A percentile compares a stretch with the other conserved stretches of the same genome.
These are phyloP conservation scores for Bubo blakistoni DNA, from an alignment of 2,113 vertebrate species.

Conservation along the genomic window DNA sequence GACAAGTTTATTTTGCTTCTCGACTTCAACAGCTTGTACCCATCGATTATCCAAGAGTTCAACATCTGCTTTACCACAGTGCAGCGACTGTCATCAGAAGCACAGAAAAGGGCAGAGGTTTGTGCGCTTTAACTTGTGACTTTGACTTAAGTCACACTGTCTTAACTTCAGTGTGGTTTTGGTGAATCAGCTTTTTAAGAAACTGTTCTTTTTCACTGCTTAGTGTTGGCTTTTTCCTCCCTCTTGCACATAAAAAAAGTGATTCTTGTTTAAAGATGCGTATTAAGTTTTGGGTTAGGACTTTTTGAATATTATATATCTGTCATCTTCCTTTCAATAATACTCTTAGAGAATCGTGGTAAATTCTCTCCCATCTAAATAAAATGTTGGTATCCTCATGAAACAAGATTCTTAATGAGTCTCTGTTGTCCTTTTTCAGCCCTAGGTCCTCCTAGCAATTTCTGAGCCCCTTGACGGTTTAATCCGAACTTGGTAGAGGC, in stretches of 20 bases:
- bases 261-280: background rate
- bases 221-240: background rate
- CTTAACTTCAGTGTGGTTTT: background rate
- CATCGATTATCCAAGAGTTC: constrained; percentile 98
- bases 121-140: background rate
- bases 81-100: constrained; percentile 77
- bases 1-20: constrained; percentile 98
- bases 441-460: background rate
- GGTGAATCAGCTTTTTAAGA: background rate
- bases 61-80: constrained; percentile 99
- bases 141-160: background rate
- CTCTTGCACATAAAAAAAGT: background rate
- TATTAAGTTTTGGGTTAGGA: background rate
- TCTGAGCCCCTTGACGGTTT: background rate
- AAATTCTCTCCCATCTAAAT: background rate
- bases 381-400: background rate
- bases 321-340: background rate
- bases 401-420: background rate
- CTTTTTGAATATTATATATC: background rate
- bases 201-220: background rate
- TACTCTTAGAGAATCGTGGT: background rate
- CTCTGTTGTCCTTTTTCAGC: background rate
- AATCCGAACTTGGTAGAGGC: background rate
- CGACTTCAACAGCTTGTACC: constrained; percentile 99
- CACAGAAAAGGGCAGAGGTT: constrained; percentile 61